phyloP scores from a whole-genome alignment of 2,113 vertebrate species.

The Perca schrenkii region DNA sequence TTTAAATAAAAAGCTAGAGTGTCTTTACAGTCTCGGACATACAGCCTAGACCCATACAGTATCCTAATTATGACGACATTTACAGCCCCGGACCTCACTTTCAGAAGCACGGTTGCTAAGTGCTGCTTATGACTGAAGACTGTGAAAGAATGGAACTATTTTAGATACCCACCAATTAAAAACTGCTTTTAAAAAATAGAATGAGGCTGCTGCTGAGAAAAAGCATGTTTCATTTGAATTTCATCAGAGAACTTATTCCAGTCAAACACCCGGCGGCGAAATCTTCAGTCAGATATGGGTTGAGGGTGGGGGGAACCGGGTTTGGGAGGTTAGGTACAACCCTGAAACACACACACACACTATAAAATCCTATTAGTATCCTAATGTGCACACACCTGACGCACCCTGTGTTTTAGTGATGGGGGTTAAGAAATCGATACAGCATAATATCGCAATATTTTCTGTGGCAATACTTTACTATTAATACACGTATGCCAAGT shows the following conservation, averaged over 20 bases:
- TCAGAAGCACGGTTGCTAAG: background rate
- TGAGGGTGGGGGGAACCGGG: background rate
- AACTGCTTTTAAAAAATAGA: background rate
- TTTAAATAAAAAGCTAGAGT: background rate
- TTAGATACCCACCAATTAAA: slow-evolving; percentile 5
- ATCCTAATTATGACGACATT: slow-evolving; percentile 13
- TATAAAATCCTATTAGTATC: background rate
- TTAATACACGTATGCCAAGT: too few relatives aligned
- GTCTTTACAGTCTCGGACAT: background rate
- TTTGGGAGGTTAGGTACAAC: background rate
- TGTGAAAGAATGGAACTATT: background rate
- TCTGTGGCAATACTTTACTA: too few relatives aligned
- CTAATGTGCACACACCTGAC: background rate
- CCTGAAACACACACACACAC: background rate
- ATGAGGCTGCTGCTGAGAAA: slow-evolving; percentile 4
- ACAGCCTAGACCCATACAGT: background rate
- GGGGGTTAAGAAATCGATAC: too few relatives aligned
- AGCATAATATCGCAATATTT: too few relatives aligned
- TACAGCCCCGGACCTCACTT: background rate
- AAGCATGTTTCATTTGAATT: slow-evolving; percentile 53
- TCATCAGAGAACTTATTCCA: slow-evolving; percentile 52
- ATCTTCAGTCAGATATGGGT: background rate
- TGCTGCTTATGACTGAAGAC: background rate
- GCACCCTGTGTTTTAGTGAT: too few relatives aligned
- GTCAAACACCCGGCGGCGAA: slow-evolving; percentile 21